Percentiles rank a stretch among this genome's conserved stretches.
Conservation (phyloP, 1,140 invertebrate genomes). For the Temnothorax curvispinosus region DNA sequence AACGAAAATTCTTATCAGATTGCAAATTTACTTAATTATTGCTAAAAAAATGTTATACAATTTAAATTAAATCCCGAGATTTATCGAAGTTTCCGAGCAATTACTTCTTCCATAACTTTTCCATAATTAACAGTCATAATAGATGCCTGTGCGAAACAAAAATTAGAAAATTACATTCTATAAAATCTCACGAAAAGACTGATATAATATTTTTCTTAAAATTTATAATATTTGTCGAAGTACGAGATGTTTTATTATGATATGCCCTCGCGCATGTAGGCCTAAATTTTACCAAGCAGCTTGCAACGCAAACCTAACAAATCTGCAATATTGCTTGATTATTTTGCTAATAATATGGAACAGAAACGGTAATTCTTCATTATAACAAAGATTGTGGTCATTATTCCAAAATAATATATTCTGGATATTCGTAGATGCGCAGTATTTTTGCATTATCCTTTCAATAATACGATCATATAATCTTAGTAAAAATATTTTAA, state of each 20-base stretch:
- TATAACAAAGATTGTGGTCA: not conserved
- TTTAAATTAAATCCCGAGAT: not conserved
- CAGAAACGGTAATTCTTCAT: not conserved
- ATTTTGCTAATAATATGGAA: not conserved
- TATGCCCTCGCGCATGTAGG: not conserved
- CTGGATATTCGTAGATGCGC: not conserved
- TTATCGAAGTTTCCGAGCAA: not conserved
- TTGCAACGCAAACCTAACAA: not conserved
- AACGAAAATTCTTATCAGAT: not conserved
- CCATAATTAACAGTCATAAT: not conserved
- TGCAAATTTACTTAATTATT: slow-evolving; percentile 5
- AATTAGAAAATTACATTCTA: not conserved
- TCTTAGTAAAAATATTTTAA: not conserved
- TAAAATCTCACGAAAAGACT: not conserved
- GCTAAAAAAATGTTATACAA: not conserved
- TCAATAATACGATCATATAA: not conserved
- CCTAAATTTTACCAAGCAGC: slow-evolving; percentile 20
- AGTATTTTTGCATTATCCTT: not conserved
- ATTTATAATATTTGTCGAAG: not conserved
- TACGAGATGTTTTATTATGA: not conserved
- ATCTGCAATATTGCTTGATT: not conserved
- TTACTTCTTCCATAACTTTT: not conserved
- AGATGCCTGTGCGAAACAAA: not conserved
- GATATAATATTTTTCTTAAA: not conserved
- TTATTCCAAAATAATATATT: not conserved